Evolutionary conservation across 2,797 vertebrate species (phyloP).

Genomic region (Cirrhinus molitorella): DNA sequence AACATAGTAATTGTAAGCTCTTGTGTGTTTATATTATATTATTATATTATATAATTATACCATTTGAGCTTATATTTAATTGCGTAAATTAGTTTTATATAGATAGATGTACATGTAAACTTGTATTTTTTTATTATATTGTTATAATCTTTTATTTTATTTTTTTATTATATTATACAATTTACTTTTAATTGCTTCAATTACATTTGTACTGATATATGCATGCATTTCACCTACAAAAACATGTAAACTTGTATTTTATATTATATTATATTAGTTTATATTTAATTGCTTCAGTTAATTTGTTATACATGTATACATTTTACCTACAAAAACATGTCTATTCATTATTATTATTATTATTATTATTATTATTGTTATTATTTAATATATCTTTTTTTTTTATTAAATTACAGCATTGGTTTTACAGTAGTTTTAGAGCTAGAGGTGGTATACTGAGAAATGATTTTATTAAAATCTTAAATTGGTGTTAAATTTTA

Average conservation of each 20-base stretch:
- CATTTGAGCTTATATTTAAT: neutral
- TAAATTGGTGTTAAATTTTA: neutral
- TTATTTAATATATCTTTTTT: neutral
- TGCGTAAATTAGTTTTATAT: neutral
- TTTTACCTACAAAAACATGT: too few relatives aligned
- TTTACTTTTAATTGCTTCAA: too few relatives aligned
- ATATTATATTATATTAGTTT: too few relatives aligned
- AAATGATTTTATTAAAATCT: too few relatives aligned
- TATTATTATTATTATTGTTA: neutral
- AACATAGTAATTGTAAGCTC: conserved; percentile 35
- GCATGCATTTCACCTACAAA: neutral
- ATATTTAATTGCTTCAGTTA: too few relatives aligned
- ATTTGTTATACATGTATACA: too few relatives aligned
- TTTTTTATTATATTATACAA: too few relatives aligned
- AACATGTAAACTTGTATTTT: neutral
- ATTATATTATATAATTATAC: neutral
- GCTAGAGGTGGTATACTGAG: neutral
- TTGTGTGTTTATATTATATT: neutral
- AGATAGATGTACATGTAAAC: too few relatives aligned
- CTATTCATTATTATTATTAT: too few relatives aligned
- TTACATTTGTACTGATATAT: too few relatives aligned
- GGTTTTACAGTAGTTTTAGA: neutral
- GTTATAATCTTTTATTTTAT: too few relatives aligned
- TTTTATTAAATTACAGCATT: neutral
- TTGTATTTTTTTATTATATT: too few relatives aligned